Conservation (phyloP, 2,797 vertebrate genomes). For the Amazonetta brasiliensis region DNA sequence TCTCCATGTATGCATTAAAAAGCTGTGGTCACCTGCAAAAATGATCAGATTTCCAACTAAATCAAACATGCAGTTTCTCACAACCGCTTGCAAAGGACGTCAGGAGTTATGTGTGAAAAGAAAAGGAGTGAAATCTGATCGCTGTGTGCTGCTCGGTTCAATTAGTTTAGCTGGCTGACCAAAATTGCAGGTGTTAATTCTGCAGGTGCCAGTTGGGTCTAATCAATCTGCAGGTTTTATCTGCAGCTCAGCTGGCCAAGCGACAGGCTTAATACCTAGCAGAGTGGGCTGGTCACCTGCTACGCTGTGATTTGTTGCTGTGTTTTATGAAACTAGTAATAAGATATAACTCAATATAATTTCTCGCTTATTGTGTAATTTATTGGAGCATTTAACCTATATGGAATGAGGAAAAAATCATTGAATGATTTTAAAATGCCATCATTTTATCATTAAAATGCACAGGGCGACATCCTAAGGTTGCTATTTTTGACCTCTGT, state of each 20-base stretch:
- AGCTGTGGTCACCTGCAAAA: slow-evolving; percentile 40
- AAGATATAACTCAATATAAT: background rate
- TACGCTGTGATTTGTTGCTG: slow-evolving; percentile 22
- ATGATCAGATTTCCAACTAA: slow-evolving; percentile 55
- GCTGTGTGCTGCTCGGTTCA: slow-evolving; percentile 37
- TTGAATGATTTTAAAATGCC: background rate
- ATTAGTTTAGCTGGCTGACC: slow-evolving; percentile 55
- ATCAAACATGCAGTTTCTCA: slow-evolving; percentile 56
- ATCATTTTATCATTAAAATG: background rate
- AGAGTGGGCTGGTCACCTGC: slow-evolving; percentile 49
- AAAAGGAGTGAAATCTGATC: slow-evolving; percentile 50
- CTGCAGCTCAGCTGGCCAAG: slow-evolving; percentile 41
- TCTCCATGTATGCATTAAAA: slow-evolving; percentile 48
- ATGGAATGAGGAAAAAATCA: background rate
- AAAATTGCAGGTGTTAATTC: slow-evolving; percentile 64
- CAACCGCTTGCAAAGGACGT: slow-evolving; percentile 56
- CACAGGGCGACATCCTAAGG: background rate
- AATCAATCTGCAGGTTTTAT: slow-evolving; percentile 57
- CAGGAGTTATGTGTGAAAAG: slow-evolving; percentile 59
- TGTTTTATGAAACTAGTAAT: slow-evolving; percentile 27
- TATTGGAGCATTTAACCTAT: background rate
- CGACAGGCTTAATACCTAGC: slow-evolving; percentile 1
- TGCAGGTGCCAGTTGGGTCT: slow-evolving; percentile 58
- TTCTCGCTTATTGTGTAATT: background rate
- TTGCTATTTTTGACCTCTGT: background rate